Base-by-base conservation (phyloP, 2,888 invertebrate genomes). In the Phytoseiulus persimilis region DNA sequence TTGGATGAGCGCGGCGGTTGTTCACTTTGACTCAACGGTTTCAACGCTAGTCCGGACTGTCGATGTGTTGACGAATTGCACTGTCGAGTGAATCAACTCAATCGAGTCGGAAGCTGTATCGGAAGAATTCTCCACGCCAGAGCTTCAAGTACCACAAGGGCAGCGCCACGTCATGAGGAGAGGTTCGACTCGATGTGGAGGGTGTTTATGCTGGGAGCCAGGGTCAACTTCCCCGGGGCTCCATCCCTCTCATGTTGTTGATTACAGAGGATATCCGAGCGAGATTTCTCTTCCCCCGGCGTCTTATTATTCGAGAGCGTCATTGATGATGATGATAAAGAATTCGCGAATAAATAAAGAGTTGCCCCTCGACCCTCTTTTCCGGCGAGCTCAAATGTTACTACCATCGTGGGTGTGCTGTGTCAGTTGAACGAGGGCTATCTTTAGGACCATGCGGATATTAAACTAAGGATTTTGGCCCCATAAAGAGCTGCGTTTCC, bases 331-430 rank as follows among this genome's bases (percentile, higher is more conserved):
- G 65, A 65, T 65, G 65, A 65, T 65, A 28, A 65, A 18, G 65
- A 65, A 65, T 65, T 65, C 65, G 65, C 65, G 65, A 28, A 65
- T 65, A 65, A 23, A 65, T 28, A 65, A 65, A 65, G 65, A 65
- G 65, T 65, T 65, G 18, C 65, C 65, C 18, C 65, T 14, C 18
- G 65, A 65, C 65, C 65, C 65, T 18, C 65, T 65, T 14, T 65
- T 65, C 18, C 65, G 65, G 65, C 65, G 65, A 65, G 65, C 65
- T 65, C 65, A 65, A 65, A 65, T 28, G 65, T 65, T 65, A 65
- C 65, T 65, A 65, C 65, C 65, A 65, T 65, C 65, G 65, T 65
- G 65, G 65, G 65, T 65, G 65, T 65, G 65, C 65, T 65, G 65
- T 65, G 65, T 65, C 65, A 65, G 65, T 65, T 65, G 65, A 65